Evolutionary conservation across 2,888 invertebrate genomes (phyloP).

Genomic region (Ochlodes sylvanus): DNA sequence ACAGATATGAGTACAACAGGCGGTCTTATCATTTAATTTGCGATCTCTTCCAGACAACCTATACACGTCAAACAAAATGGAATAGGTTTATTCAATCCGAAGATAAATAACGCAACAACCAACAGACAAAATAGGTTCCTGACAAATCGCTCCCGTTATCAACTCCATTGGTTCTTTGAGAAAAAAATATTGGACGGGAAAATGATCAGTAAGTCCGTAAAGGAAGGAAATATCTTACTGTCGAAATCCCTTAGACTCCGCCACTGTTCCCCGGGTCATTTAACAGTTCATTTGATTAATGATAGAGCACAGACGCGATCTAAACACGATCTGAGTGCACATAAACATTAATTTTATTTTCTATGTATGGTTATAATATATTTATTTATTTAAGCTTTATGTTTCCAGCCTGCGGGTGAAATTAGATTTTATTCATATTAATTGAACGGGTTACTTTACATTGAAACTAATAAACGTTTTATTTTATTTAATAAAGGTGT

Average conservation of each 20-base stretch:
- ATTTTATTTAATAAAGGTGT: too few relatives aligned
- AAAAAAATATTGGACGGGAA: conserved; percentile 68
- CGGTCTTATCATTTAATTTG: too few relatives aligned
- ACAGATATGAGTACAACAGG: too few relatives aligned
- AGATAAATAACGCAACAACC: conserved; percentile 60
- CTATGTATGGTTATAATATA: background rate
- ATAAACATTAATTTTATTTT: conserved; percentile 30
- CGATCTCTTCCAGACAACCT: too few relatives aligned
- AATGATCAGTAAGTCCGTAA: conserved; percentile 60
- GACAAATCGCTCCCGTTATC: conserved; percentile 73
- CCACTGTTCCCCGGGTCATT: conserved; percentile 63
- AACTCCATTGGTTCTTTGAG: conserved; percentile 70
- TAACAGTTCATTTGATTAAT: conserved; percentile 75
- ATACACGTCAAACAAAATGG: conserved; percentile 16
- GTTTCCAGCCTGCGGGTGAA: too few relatives aligned
- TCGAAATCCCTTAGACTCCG: conserved; percentile 54
- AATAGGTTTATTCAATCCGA: conserved; percentile 38
- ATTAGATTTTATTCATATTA: too few relatives aligned
- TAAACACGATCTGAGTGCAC: conserved; percentile 38
- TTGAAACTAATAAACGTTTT: too few relatives aligned
- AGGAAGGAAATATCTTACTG: conserved; percentile 62
- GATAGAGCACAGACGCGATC: conserved; percentile 46
- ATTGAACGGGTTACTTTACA: too few relatives aligned
- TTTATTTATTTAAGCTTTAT: background rate
- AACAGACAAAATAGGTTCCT: conserved; percentile 66